A percentile compares a stretch with the other conserved stretches of the same genome.
These are phyloP conservation scores for Drosophila aff. DNA, from an alignment of 1,140 invertebrate species.

Conservation along the genomic window DNA sequence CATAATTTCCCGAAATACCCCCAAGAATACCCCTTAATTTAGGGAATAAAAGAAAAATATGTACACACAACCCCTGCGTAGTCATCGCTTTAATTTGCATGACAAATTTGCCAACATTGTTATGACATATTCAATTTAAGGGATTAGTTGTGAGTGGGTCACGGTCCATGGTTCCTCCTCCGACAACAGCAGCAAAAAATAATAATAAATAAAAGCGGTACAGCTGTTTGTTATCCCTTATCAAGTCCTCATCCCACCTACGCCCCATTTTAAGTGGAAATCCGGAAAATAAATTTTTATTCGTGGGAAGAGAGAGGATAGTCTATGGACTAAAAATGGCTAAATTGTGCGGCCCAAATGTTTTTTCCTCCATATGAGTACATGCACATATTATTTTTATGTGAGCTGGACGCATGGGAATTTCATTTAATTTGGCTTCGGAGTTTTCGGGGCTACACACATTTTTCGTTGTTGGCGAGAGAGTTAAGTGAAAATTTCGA, in stretches of 20 bases:
- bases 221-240: slow-evolving; percentile 47
- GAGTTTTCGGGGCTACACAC: slow-evolving; percentile 22
- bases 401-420: slow-evolving; percentile 37
- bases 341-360: slow-evolving; percentile 44
- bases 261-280: slow-evolving; percentile 1
- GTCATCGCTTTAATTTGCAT: slow-evolving; percentile 83
- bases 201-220: slow-evolving; percentile 12
- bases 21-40: slow-evolving; percentile 26
- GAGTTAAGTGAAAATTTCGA: slow-evolving; percentile 34
- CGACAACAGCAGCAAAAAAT: not conserved
- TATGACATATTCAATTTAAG: slow-evolving; percentile 84
- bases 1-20: not conserved
- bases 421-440: slow-evolving; percentile 60
- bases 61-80: slow-evolving; percentile 49
- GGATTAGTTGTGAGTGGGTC: slow-evolving; percentile 68
- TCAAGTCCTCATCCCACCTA: slow-evolving; percentile 20
- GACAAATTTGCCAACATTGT: slow-evolving; percentile 81
- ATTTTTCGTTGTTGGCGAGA: not conserved
- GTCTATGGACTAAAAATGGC: slow-evolving; percentile 38
- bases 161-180: slow-evolving; percentile 15
- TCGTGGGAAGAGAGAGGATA: slow-evolving; percentile 3
- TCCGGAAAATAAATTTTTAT: slow-evolving; percentile 27
- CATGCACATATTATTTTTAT: slow-evolving; percentile 28
- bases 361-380: slow-evolving; percentile 8
- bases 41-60: slow-evolving; percentile 28